phyloP scores from a whole-genome alignment of 2,797 vertebrate genomes.

The Delichon dasypus region DNA sequence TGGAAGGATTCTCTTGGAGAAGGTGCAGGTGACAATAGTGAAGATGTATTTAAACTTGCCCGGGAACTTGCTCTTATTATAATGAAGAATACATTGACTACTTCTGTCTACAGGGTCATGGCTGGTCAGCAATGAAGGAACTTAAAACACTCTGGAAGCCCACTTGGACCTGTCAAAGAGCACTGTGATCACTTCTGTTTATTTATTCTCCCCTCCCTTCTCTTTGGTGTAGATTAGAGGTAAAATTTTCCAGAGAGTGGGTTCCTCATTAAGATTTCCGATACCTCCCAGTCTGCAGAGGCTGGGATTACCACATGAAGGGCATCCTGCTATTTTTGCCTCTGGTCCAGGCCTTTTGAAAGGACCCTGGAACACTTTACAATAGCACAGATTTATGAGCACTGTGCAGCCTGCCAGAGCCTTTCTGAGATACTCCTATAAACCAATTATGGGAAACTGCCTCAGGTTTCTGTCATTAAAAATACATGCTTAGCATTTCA shows the following conservation, averaged over 20 bases:
- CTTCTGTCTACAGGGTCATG: neutral
- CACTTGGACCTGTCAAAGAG: neutral
- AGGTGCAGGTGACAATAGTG: neutral
- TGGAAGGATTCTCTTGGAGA: neutral
- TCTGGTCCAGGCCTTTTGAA: slow-evolving; percentile 43
- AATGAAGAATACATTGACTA: neutral
- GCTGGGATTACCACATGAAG: slow-evolving; percentile 48
- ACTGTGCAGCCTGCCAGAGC: neutral
- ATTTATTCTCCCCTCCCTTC: neutral
- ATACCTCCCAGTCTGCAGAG: neutral
- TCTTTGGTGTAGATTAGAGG: slow-evolving; percentile 2
- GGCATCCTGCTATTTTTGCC: slow-evolving; percentile 51
- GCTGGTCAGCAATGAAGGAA: neutral
- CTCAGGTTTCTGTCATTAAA: slow-evolving; percentile 40
- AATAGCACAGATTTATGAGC: slow-evolving; percentile 31
- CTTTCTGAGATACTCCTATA: slow-evolving; percentile 33
- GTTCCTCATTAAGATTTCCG: slow-evolving; percentile 3
- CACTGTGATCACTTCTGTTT: neutral
- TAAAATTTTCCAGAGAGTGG: neutral
- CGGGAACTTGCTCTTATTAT: neutral
- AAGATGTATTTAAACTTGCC: neutral
- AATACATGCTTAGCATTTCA: slow-evolving; percentile 52
- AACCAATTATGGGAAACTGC: slow-evolving; percentile 55
- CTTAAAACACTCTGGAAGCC: neutral
- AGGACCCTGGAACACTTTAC: slow-evolving; percentile 15